Conservation (phyloP, 35 echinoderm and acorn worm genomes). For the Amphiura filiformis region DNA sequence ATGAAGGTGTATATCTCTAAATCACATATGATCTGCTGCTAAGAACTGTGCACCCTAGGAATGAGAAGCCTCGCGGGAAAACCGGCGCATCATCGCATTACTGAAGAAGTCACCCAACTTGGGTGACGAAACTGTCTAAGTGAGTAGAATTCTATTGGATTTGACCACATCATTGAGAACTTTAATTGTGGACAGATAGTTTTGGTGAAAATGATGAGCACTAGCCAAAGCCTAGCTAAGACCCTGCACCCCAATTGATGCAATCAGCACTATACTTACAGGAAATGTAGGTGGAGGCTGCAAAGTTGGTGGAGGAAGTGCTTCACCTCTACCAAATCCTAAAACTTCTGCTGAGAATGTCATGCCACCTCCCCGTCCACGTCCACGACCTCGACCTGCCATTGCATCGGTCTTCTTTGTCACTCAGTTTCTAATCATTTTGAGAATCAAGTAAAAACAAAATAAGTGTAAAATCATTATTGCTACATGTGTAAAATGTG, state of each 20-base stretch:
- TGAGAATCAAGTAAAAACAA: not conserved
- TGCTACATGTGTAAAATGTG: not conserved
- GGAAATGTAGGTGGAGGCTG: slow-evolving; percentile 83
- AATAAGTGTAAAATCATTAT: not conserved
- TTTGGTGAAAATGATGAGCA: too few relatives aligned
- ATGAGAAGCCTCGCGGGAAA: too few relatives aligned
- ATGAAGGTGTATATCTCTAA: too few relatives aligned
- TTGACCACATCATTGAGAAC: too few relatives aligned
- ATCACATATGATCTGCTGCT: too few relatives aligned
- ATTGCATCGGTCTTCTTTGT: not conserved
- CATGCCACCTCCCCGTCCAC: slow-evolving; percentile 69
- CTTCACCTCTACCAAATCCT: slow-evolving; percentile 76
- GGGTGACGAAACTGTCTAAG: not conserved
- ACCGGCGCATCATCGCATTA: too few relatives aligned
- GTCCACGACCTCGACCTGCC: slow-evolving; percentile 48
- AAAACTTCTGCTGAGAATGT: slow-evolving; percentile 69
- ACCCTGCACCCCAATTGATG: too few relatives aligned
- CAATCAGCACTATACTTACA: slow-evolving; percentile 23
- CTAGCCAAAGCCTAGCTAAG: too few relatives aligned
- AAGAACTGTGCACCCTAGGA: too few relatives aligned
- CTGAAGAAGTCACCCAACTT: too few relatives aligned
- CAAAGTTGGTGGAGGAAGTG: slow-evolving; percentile 55
- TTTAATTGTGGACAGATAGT: too few relatives aligned
- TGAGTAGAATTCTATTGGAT: too few relatives aligned
- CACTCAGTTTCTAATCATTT: not conserved